A percentile compares a stretch with the other conserved stretches of the same genome.
Evolutionary conservation across 2,797 vertebrate genomes (phyloP).

Genomic region (Spinibarbus caldwelli): DNA sequence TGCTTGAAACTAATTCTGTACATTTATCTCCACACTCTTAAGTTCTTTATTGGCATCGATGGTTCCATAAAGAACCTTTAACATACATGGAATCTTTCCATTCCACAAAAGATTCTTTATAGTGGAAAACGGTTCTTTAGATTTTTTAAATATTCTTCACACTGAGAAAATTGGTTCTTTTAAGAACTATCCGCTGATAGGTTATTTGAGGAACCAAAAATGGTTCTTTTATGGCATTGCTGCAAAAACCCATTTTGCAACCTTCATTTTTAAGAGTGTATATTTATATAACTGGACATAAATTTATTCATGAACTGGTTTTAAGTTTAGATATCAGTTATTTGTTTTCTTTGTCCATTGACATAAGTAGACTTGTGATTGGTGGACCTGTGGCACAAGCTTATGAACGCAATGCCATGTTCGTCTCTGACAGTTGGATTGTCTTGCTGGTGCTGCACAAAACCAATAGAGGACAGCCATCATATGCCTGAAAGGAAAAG

Average conservation of each 20-base stretch:
- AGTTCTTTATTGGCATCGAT: neutral
- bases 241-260: neutral
- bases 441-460: neutral
- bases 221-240: neutral
- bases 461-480: neutral
- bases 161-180: neutral
- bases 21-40: neutral
- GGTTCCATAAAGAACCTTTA: neutral
- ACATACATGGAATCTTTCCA: neutral
- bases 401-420: neutral
- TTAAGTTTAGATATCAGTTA: neutral
- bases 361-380: neutral
- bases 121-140: neutral
- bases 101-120: neutral
- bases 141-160: neutral
- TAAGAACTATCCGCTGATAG: neutral
- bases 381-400: constrained; percentile 5
- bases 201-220: neutral
- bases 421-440: constrained; percentile 17
- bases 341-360: no score
- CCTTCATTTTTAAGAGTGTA: neutral
- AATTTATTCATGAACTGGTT: neutral
- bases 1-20: neutral
- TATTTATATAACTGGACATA: neutral
- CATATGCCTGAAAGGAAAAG: constrained; percentile 22